Evolutionary conservation across 2,113 vertebrate species (phyloP).

Genomic region (Tamias sibiricus): DNA sequence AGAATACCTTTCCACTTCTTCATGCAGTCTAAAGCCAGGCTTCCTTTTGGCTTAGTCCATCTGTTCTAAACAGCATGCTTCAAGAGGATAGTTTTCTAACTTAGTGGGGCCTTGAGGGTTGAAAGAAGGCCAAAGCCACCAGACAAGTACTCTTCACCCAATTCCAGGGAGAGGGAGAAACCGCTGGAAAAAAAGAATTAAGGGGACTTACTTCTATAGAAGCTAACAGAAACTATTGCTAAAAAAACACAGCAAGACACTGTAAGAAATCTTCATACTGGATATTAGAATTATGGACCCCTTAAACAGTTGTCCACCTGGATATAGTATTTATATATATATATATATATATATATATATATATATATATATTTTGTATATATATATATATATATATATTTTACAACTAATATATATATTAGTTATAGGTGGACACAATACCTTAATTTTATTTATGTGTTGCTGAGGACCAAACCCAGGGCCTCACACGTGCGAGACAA

Average conservation of each 20-base stretch:
- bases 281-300: not conserved
- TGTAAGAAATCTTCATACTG: not conserved
- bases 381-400: too few relatives aligned
- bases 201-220: not conserved
- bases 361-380: too few relatives aligned
- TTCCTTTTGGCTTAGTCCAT: not conserved
- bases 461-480: too few relatives aligned
- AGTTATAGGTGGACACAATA: too few relatives aligned
- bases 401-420: too few relatives aligned
- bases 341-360: too few relatives aligned
- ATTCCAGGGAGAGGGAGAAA: not conserved
- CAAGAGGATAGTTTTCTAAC: not conserved
- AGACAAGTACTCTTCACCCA: not conserved
- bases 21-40: not conserved
- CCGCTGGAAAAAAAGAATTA: not conserved
- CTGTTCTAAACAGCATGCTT: not conserved
- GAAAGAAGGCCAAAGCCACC: not conserved
- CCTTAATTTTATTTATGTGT: too few relatives aligned
- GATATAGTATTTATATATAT: too few relatives aligned
- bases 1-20: not conserved
- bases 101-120: not conserved
- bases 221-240: not conserved
- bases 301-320: not conserved
- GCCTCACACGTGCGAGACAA: too few relatives aligned
- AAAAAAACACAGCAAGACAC: constrained; percentile 4